Evolutionary conservation across 2,888 invertebrate species (phyloP).

Genomic region (Leucozona laternaria): DNA sequence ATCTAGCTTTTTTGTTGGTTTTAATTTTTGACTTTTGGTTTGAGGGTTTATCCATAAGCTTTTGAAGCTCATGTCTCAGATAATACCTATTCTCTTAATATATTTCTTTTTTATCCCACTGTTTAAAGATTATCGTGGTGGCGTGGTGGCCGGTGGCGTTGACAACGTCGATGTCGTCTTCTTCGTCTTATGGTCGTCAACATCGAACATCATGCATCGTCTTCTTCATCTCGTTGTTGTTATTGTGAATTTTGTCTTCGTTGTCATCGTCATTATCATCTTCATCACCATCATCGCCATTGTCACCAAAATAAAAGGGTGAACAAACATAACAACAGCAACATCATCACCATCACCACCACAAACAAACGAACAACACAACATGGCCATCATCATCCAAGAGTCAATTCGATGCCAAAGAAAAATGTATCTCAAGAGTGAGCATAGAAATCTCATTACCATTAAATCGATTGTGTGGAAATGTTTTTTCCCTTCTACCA

Average conservation of each 20-base stretch:
- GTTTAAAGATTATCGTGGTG: not conserved
- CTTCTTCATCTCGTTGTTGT: slow-evolving; percentile 33
- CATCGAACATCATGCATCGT: slow-evolving; percentile 30
- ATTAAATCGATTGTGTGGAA: slow-evolving; percentile 76
- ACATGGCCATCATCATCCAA: slow-evolving; percentile 37
- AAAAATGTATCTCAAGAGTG: slow-evolving; percentile 66
- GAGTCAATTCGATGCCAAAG: slow-evolving; percentile 47
- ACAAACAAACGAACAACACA: slow-evolving; percentile 44
- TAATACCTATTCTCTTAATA: too few species aligned
- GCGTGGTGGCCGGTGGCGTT: not conserved
- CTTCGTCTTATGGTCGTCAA: slow-evolving; percentile 36
- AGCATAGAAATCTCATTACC: slow-evolving; percentile 76
- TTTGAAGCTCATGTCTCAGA: too few species aligned
- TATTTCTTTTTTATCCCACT: not conserved
- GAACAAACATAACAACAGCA: slow-evolving; percentile 32
- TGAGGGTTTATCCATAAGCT: too few species aligned
- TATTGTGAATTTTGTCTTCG: slow-evolving; percentile 14
- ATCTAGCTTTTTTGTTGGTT: too few species aligned
- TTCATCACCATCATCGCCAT: slow-evolving; percentile 39
- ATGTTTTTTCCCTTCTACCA: slow-evolving; percentile 39
- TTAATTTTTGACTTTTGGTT: too few species aligned
- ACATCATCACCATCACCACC: not conserved
- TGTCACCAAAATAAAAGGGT: slow-evolving; percentile 59
- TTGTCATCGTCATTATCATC: slow-evolving; percentile 51
- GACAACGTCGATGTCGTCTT: slow-evolving; percentile 8